These are phyloP conservation scores for Noctilio leporinus DNA, from an alignment of 2,113 vertebrate species.

Conservation along the genomic window DNA sequence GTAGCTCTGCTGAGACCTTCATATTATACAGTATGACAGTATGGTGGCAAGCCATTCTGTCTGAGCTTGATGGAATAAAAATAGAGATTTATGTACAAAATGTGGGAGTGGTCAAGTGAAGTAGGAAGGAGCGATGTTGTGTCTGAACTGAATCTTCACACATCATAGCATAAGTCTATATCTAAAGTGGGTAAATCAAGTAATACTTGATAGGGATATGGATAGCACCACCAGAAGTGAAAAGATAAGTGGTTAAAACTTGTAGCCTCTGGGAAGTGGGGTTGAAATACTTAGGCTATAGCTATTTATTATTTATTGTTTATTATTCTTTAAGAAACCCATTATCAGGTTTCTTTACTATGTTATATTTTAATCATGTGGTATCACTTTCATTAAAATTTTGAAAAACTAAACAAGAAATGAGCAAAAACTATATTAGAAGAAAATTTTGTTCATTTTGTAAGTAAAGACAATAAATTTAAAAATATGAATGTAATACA, in stretches of 20 bases:
- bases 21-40: background rate
- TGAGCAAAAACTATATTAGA: background rate
- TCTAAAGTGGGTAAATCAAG: background rate
- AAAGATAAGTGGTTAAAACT: background rate
- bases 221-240: background rate
- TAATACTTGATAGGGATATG: background rate
- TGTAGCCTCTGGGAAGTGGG: background rate
- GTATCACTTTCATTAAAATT: background rate
- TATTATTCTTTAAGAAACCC: background rate
- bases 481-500: too few relatives aligned
- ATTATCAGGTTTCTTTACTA: background rate
- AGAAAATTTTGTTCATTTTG: background rate
- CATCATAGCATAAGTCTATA: background rate
- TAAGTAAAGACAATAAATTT: background rate
- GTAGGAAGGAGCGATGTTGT: background rate
- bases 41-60: background rate
- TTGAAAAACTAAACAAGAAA: background rate
- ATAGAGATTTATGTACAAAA: background rate
- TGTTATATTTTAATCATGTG: background rate
- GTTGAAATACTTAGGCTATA: background rate
- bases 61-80: background rate
- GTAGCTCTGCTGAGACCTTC: background rate
- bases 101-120: background rate
- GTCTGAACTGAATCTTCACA: background rate
- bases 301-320: background rate